Conservation (phyloP, 2,797 vertebrate genomes). For the Sarcoramphus papa region DNA sequence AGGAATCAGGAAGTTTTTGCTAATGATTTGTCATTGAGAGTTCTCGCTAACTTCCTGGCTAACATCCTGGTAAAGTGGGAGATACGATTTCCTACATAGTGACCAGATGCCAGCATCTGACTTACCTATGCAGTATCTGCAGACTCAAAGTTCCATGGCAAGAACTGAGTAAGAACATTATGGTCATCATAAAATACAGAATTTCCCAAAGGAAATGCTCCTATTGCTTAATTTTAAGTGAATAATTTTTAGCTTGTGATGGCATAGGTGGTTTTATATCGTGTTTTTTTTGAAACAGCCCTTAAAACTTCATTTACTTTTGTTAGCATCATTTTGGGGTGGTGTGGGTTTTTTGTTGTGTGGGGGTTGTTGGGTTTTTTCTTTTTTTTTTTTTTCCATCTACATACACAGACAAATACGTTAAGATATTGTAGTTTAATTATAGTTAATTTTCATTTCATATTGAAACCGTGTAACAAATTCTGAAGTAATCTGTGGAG, state of each 20-base stretch:
- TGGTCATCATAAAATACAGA: neutral
- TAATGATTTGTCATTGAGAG: neutral
- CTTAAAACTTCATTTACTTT: neutral
- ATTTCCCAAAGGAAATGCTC: neutral
- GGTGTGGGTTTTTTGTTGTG: neutral
- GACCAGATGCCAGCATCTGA: neutral
- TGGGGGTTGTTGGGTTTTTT: neutral
- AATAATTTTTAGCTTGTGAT: neutral
- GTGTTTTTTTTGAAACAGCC: neutral
- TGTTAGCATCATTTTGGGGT: neutral
- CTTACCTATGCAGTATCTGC: neutral
- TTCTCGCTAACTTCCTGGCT: neutral
- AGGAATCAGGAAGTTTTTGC: neutral
- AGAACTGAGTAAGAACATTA: neutral
- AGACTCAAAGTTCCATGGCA: neutral
- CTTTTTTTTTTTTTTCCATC: neutral
- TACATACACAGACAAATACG: neutral
- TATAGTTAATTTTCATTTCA: slow-evolving; percentile 53
- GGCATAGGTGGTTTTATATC: neutral
- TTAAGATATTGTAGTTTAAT: slow-evolving; percentile 28
- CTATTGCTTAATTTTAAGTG: neutral
- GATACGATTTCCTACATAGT: neutral
- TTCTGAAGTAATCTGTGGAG: slow-evolving; percentile 53
- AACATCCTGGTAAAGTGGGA: neutral
- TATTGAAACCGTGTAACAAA: slow-evolving; percentile 35